Evolutionary conservation across 2,888 invertebrate species (phyloP).

Genomic region (Hydraecia micacea): DNA sequence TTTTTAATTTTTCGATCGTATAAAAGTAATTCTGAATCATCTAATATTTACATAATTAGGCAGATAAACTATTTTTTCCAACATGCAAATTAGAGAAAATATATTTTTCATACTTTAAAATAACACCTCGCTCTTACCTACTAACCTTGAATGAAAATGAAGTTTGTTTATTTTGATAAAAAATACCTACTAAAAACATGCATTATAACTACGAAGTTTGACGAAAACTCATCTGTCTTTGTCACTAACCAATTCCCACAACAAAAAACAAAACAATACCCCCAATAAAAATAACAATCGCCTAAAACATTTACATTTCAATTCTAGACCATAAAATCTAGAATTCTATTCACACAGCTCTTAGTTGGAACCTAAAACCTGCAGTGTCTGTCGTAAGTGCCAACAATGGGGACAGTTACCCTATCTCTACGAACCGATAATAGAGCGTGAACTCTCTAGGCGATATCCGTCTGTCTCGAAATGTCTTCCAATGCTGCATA

Average conservation of each 20-base stretch:
- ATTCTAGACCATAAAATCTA: slow-evolving; percentile 68
- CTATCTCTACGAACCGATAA: slow-evolving; percentile 85
- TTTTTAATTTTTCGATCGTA: not conserved
- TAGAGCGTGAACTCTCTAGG: slow-evolving; percentile 85
- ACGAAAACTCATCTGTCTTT: not conserved
- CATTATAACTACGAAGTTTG: not conserved
- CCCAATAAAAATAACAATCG: slow-evolving; percentile 44
- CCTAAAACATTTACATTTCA: slow-evolving; percentile 68
- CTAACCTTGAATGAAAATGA: not conserved
- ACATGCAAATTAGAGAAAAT: not conserved
- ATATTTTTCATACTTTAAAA: not conserved
- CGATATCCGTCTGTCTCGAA: slow-evolving; percentile 77
- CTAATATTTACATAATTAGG: not conserved
- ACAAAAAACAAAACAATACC: not conserved
- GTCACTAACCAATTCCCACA: not conserved
- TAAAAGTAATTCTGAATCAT: not conserved
- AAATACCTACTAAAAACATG: no score
- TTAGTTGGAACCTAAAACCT: slow-evolving; percentile 74
- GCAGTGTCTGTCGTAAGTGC: slow-evolving; percentile 76
- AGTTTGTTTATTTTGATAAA: not conserved
- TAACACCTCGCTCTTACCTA: not conserved
- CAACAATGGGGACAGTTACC: slow-evolving; percentile 82
- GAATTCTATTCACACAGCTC: slow-evolving; percentile 71
- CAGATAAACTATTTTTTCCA: not conserved
- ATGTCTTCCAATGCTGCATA: slow-evolving; percentile 65